Evolutionary conservation across 2,113 vertebrate species (phyloP).

Genomic region (Mobula birostris): DNA sequence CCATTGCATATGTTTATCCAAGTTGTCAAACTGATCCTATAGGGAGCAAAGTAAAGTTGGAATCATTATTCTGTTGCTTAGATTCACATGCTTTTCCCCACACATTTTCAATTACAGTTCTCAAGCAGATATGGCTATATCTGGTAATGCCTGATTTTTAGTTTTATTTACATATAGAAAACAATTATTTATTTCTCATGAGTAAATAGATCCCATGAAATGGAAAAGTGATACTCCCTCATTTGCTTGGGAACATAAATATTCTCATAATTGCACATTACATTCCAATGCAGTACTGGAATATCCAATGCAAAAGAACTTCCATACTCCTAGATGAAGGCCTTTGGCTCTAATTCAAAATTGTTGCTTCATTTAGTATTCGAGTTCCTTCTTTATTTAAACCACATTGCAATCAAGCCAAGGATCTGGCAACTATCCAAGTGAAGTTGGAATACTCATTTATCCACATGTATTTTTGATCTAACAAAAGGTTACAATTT

Average conservation of each 20-base stretch:
- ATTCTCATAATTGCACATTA: not conserved
- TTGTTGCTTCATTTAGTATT: not conserved
- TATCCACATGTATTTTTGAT: not conserved
- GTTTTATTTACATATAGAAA: not conserved
- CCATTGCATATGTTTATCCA: slow-evolving; percentile 92
- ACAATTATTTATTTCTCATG: not conserved
- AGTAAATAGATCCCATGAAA: not conserved
- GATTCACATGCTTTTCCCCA: not conserved
- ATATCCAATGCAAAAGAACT: not conserved
- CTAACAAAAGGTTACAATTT: not conserved
- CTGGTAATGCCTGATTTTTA: not conserved
- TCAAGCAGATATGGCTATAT: not conserved
- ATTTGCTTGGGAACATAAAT: not conserved
- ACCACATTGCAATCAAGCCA: not conserved
- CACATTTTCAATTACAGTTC: not conserved
- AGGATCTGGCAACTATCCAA: not conserved
- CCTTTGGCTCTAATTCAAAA: not conserved
- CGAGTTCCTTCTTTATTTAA: not conserved
- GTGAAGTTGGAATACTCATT: not conserved
- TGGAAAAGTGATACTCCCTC: not conserved
- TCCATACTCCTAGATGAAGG: not conserved
- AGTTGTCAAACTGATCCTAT: slow-evolving; percentile 96
- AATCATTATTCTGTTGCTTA: not conserved
- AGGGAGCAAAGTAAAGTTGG: slow-evolving; percentile 38
- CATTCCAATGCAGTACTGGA: not conserved